Evolutionary conservation across 1,140 invertebrate genomes (phyloP), one percentile per base, ranked within the genome.

Genomic region (Mya arenaria): DNA sequence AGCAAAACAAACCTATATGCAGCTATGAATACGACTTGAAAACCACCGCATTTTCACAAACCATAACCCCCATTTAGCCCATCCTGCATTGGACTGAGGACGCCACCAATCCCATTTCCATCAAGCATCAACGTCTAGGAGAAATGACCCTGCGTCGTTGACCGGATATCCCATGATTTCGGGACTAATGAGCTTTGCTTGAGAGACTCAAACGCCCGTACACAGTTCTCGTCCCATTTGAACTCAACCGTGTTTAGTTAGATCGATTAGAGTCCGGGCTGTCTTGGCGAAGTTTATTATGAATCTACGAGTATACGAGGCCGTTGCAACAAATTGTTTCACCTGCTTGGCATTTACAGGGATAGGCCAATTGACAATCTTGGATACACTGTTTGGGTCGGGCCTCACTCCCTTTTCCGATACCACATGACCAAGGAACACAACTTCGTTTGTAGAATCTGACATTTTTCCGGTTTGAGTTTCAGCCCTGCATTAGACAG

Each of bases 41-140:
- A n/a, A n/a, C n/a, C n/a, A n/a, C n/a, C n/a, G n/a, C n/a, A n/a
- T n/a, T n/a, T n/a, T n/a, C n/a, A n/a, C n/a, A n/a, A n/a, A n/a
- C n/a, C n/a, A n/a, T n/a, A n/a, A n/a, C n/a, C n/a, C n/a, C n/a
- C n/a, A n/a, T n/a, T n/a, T n/a, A n/a, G 32, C 48, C 85, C 81
- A 17, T 85, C 84, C 39, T 86, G 66, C 25, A 69, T 56, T 74
- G 90, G 90, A 8, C 74, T 79, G 37, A 92, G 78, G 1, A 87
- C 86, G 1, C 83, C 86, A n/a, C 87, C 89, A 13, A 91, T 52
- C 10, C 69, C 89, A 13, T 58, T 4, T 30, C 86, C 84, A 44
- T 71, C n/a, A 79, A 17, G 81, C 86, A 66, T 88, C 88, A 10
- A 73, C 82, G 28, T 87, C 83, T n/a, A 89, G 17, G 23, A 84